Base-by-base conservation (phyloP, 2,888 invertebrate species). In the Eugnorisma glareosa region DNA sequence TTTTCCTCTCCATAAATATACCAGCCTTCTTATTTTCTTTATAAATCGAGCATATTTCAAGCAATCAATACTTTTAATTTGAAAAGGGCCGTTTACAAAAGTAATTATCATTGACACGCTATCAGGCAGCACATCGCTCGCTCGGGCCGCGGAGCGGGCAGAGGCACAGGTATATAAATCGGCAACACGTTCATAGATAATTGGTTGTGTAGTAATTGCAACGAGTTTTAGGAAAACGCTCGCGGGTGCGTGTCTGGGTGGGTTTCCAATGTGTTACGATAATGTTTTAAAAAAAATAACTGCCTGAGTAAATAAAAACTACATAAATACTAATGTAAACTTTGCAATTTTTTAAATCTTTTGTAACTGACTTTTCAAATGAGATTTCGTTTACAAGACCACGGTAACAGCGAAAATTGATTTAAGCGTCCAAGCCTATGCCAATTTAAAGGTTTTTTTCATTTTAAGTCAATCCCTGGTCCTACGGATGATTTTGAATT, bases 141-240 rank as follows among this genome's bases (percentile, higher is more conserved):
- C 54, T 74, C n/a, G 51, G 81, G 74, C 67, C 61, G 67, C 63
- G 68, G 75, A 77, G 57, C 72, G 72, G 73, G 68, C 82, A 77
- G 74, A 54, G 61, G 68, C 54, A 69, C 77, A 78, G 79, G 83
- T 72, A 21, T 63, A 80, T 83, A 77, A 78, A 81, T 87, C 87
- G 85, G 81, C 72, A 78, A 81, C 77, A 78, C 75, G 86, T 77
- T 80, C 72, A 83, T 83, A 76, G 81, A 83, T 81, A 88, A 86
- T 88, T 88, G 88, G 67, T 82, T 78, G 73, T 85, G 75, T 83
- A 75, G 82, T 86, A 87, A 88, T 86, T 87, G 85, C 79, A 80
- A 31, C 31, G 79, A 77, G 85, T 78, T 79, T 82, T 86, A 88
- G 79, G 87, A 86, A 84, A 82, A 75, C 77, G 81, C 75, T 81